These are phyloP conservation scores for Manduca sexta DNA, from an alignment of 1,140 invertebrate species.

Conservation along the genomic window DNA sequence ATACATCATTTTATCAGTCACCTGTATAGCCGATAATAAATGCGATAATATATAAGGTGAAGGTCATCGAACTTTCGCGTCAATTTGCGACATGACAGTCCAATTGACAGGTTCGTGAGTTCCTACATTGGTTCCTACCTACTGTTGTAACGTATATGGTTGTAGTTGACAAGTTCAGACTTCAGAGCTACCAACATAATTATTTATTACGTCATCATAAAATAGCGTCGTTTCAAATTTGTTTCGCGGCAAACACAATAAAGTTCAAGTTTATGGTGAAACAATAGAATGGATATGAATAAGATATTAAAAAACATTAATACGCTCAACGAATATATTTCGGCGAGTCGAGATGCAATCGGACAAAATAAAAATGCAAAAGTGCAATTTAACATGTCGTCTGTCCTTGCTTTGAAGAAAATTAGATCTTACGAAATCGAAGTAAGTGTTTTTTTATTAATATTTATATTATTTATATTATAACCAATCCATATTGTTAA, in stretches of 20 bases:
- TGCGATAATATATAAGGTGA: no score
- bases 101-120: no score
- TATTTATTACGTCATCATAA: background rate
- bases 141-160: no score
- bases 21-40: no score
- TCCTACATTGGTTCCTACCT: no score
- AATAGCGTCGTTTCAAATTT: constrained; percentile 18
- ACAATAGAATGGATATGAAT: constrained; percentile 31
- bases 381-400: constrained; percentile 48
- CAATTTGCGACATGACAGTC: no score
- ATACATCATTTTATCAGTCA: no score
- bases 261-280: constrained; percentile 7
- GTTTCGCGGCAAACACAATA: constrained; percentile 17
- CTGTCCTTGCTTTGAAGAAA: constrained; percentile 44
- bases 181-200: no score
- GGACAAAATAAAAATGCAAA: constrained; percentile 23
- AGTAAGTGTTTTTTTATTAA: constrained; percentile 22
- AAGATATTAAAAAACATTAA: constrained; percentile 32
- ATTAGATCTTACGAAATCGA: constrained; percentile 48
- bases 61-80: no score
- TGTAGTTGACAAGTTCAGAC: no score
- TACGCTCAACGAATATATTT: constrained; percentile 38
- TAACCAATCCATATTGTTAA: no score
- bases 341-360: constrained; percentile 23
- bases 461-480: background rate